These are phyloP conservation scores for Agrochola macilenta DNA, from an alignment of 2,888 invertebrate species.

Conservation along the genomic window DNA sequence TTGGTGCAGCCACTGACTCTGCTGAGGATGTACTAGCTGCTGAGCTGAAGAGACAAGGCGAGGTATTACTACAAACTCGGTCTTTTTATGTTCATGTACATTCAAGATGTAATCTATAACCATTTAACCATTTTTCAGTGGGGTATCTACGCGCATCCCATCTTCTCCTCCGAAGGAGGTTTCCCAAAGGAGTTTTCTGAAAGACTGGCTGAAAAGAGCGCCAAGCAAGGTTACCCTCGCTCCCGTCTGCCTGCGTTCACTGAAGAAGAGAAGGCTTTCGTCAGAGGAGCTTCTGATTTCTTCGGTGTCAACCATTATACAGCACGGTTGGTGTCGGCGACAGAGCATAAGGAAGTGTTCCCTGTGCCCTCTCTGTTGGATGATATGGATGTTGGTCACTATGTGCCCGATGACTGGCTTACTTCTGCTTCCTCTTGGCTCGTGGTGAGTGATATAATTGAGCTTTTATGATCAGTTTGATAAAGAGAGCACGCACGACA, in stretches of 20 bases:
- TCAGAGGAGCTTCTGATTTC: constrained; percentile 79
- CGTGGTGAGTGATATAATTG: constrained; percentile 8
- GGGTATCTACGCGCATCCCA: constrained; percentile 87
- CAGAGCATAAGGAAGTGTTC: constrained; percentile 60
- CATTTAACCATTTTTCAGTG: constrained; percentile 71
- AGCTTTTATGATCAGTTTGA: not conserved
- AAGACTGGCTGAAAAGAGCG: constrained; percentile 83
- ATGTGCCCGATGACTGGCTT: constrained; percentile 72
- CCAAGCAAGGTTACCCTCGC: constrained; percentile 78
- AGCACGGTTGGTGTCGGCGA: constrained; percentile 75
- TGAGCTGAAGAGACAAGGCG: constrained; percentile 73
- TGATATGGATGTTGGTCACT: constrained; percentile 71
- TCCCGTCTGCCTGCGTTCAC: constrained; percentile 86
- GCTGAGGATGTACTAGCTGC: constrained; percentile 81
- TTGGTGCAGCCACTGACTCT: constrained; percentile 74
- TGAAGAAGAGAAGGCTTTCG: constrained; percentile 75
- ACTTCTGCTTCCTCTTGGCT: constrained; percentile 75
- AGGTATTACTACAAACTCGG: constrained; percentile 44
- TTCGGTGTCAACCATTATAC: constrained; percentile 93
- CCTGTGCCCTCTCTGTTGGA: constrained; percentile 72
- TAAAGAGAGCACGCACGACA: not conserved
- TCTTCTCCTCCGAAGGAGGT: constrained; percentile 87
- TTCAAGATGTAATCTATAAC: not conserved
- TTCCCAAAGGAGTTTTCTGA: constrained; percentile 87
- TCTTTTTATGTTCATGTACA: not conserved